These are phyloP conservation scores for Philaethria dido DNA, from an alignment of 2,888 invertebrate genomes.

Conservation along the genomic window DNA sequence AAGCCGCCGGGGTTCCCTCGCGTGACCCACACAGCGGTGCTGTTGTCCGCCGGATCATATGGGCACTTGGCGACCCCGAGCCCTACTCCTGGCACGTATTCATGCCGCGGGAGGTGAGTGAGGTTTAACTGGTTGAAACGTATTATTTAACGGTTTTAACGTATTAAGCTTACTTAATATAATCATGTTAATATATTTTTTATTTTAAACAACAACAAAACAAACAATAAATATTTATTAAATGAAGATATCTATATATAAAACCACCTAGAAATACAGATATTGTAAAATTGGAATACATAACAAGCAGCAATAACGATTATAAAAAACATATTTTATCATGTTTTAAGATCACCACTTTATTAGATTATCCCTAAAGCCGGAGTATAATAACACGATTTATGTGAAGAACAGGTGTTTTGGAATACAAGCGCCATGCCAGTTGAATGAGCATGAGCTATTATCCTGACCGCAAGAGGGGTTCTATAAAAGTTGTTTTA, in stretches of 20 bases:
- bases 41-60: slow-evolving; percentile 89
- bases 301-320: neutral
- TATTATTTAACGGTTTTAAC: slow-evolving; percentile 1
- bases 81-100: slow-evolving; percentile 86
- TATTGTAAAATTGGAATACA: neutral
- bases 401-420: slow-evolving; percentile 35
- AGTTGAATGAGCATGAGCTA: slow-evolving; percentile 40
- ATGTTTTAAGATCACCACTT: slow-evolving; percentile 33
- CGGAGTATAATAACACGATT: slow-evolving; percentile 28
- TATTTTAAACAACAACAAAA: neutral
- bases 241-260: neutral
- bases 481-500: slow-evolving; percentile 37
- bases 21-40: slow-evolving; percentile 89
- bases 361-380: slow-evolving; percentile 33
- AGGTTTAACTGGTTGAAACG: slow-evolving; percentile 72
- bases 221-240: neutral
- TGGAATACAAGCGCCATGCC: slow-evolving; percentile 35
- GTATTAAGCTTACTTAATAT: neutral
- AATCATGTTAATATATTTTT: neutral
- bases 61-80: slow-evolving; percentile 88
- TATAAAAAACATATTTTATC: slow-evolving; percentile 12
- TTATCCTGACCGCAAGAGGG: slow-evolving; percentile 39
- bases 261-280: neutral
- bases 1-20: slow-evolving; percentile 86
- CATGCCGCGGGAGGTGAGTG: slow-evolving; percentile 83